These are phyloP conservation scores for Drosophila nasuta DNA, from an alignment of 1,140 invertebrate species.

Conservation along the genomic window DNA sequence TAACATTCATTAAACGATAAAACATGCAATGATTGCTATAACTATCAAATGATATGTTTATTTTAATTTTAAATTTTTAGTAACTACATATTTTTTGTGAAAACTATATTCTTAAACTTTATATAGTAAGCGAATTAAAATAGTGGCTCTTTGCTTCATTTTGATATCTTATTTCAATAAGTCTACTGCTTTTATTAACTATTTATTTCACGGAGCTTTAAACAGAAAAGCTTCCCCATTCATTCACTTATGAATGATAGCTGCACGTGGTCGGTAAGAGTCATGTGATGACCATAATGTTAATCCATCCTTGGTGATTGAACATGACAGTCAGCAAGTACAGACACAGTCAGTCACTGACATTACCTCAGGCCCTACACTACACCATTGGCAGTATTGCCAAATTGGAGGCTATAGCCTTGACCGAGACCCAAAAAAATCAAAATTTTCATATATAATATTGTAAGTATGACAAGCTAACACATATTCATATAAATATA, in stretches of 20 bases:
- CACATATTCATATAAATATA: background rate
- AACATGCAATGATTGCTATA: too few relatives aligned
- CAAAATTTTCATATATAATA: background rate
- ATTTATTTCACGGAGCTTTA: too few relatives aligned
- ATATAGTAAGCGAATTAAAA: too few relatives aligned
- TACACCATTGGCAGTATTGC: background rate
- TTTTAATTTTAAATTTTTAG: too few relatives aligned
- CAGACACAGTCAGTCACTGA: background rate
- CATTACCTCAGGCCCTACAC: constrained; percentile 10
- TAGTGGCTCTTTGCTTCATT: too few relatives aligned
- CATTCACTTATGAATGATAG: background rate
- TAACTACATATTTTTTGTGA: too few relatives aligned
- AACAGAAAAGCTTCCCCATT: background rate
- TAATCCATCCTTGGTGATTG: constrained; percentile 1
- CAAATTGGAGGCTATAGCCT: constrained; percentile 41
- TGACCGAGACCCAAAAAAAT: constrained; percentile 66
- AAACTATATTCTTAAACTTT: too few relatives aligned
- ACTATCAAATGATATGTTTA: too few relatives aligned
- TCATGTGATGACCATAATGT: background rate
- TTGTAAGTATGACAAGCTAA: background rate
- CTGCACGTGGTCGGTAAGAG: background rate
- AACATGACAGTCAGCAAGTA: constrained; percentile 3
- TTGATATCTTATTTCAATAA: too few relatives aligned
- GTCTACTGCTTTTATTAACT: too few relatives aligned
- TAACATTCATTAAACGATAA: too few relatives aligned